Percentiles rank a stretch among this genome's conserved stretches.
These are phyloP conservation scores for Tetramorium bicarinatum DNA, from an alignment of 2,888 invertebrate species.

Conservation along the genomic window DNA sequence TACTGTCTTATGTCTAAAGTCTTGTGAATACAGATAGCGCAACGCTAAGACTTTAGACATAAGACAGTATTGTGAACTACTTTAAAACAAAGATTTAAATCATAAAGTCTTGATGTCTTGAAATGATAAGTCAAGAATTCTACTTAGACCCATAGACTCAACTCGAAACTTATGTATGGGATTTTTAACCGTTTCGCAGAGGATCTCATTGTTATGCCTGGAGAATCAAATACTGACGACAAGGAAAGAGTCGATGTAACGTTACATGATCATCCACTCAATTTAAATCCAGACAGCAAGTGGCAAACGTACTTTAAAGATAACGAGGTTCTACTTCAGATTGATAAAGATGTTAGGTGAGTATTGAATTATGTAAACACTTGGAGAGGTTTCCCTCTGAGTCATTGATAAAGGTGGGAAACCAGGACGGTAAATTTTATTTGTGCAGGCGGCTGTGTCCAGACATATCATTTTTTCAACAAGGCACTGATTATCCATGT, in stretches of 20 bases:
- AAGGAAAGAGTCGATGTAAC: conserved; percentile 88
- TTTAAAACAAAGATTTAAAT: too few relatives aligned
- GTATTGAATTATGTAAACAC: not conserved
- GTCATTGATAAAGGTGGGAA: not conserved
- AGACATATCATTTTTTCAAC: conserved; percentile 99
- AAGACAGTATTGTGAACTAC: too few relatives aligned
- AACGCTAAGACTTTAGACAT: too few relatives aligned
- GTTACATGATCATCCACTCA: conserved; percentile 95
- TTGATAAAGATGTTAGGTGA: conserved; percentile 97
- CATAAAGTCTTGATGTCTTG: too few relatives aligned
- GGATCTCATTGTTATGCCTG: conserved; percentile 96
- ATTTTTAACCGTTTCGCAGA: conserved; percentile 87
- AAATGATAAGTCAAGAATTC: too few relatives aligned
- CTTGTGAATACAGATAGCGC: too few relatives aligned
- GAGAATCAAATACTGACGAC: conserved; percentile 88
- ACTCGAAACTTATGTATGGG: not conserved
- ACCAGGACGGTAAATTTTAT: not conserved
- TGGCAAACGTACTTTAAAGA: conserved; percentile 99
- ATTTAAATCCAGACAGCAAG: conserved; percentile 97
- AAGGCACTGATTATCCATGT: conserved; percentile 96
- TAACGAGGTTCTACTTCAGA: conserved; percentile 98
- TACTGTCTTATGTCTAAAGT: too few relatives aligned
- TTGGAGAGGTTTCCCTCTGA: not conserved
- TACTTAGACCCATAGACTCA: too few relatives aligned
- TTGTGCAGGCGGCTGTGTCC: conserved; percentile 92